A percentile compares a stretch with the other conserved stretches of the same genome.
Evolutionary conservation across 2,888 invertebrate species (phyloP).

Genomic region (Orthosia cruda): DNA sequence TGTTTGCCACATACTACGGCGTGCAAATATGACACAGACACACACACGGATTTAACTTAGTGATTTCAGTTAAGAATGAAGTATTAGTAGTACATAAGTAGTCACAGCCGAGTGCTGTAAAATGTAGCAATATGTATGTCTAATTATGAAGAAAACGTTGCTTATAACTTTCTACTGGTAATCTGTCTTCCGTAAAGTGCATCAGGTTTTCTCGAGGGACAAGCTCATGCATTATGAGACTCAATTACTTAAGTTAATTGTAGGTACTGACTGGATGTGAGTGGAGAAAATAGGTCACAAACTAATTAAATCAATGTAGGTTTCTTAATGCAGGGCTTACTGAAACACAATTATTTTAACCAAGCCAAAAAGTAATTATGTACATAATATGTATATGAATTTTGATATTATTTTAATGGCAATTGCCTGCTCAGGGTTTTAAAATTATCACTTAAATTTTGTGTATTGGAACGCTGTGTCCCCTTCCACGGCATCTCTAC

Average conservation of each 20-base stretch:
- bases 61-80: no score
- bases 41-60: no score
- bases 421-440: background rate
- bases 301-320: background rate
- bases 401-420: background rate
- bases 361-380: background rate
- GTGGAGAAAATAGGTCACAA: background rate
- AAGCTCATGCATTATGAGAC: background rate
- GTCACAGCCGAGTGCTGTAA: background rate
- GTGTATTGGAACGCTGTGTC: no score
- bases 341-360: background rate
- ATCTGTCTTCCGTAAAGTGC: constrained; percentile 8
- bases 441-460: background rate
- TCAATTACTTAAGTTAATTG: constrained; percentile 14
- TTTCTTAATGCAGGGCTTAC: no score
- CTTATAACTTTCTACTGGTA: background rate
- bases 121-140: background rate
- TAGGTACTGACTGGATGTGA: background rate
- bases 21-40: no score
- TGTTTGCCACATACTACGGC: no score
- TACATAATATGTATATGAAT: no score
- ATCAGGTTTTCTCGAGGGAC: constrained; percentile 1
- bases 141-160: background rate
- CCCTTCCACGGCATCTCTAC: no score
- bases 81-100: no score